Percentiles rank a stretch among this genome's conserved stretches.
Conservation (phyloP, 1,140 invertebrate species). For the Macrobrachium nipponense region DNA sequence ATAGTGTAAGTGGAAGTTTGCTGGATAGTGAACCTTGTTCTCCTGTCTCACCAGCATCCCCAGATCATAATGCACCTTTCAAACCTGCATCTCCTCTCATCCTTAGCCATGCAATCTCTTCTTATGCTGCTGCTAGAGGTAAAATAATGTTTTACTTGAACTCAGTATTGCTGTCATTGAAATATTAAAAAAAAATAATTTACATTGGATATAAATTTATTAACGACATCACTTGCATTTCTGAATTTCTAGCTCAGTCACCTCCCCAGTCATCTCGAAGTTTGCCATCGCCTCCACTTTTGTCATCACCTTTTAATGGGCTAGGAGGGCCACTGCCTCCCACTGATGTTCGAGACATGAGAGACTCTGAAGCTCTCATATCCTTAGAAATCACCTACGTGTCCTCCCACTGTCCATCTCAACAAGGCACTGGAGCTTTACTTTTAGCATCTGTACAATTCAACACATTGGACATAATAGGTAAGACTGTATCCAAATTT, state of each 20-base stretch:
- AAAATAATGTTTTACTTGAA: not conserved
- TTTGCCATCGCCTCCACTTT: conserved; percentile 62
- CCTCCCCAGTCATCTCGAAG: conserved; percentile 64
- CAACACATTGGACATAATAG: conserved; percentile 93
- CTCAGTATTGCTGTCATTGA: not conserved
- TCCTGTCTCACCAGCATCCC: conserved; percentile 79
- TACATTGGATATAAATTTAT: too few species aligned
- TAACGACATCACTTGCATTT: too few species aligned
- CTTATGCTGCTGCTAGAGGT: conserved; percentile 67
- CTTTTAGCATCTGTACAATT: conserved; percentile 81
- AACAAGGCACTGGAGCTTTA: conserved; percentile 66
- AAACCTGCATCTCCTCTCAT: conserved; percentile 73
- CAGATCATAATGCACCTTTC: conserved; percentile 73
- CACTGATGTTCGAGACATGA: conserved; percentile 65
- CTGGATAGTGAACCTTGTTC: conserved; percentile 91
- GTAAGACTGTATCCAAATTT: conserved; percentile 18
- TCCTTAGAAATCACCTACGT: conserved; percentile 84
- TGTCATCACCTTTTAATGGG: conserved; percentile 16
- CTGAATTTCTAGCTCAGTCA: conserved; percentile 41
- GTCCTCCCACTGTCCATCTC: conserved; percentile 70
- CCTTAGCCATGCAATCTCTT: conserved; percentile 73
- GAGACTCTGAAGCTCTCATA: conserved; percentile 86
- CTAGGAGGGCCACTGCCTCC: conserved; percentile 39
- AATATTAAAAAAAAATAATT: too few species aligned
- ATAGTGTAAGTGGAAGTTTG: conserved; percentile 92